These are phyloP conservation scores for Carabus problematicus DNA, from an alignment of 2,888 invertebrate species.

Conservation along the genomic window DNA sequence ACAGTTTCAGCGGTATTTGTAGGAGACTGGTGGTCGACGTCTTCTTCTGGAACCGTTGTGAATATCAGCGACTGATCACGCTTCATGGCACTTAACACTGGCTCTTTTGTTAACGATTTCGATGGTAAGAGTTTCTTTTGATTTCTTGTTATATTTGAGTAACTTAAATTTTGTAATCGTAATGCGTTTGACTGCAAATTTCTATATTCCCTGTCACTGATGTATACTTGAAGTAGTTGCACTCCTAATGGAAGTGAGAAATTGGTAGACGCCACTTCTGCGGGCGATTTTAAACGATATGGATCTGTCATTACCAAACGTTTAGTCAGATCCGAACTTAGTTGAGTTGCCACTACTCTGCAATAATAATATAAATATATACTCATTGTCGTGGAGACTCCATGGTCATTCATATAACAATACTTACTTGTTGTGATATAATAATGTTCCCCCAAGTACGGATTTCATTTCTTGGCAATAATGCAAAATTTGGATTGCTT, in stretches of 20 bases:
- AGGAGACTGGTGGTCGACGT: constrained; percentile 53
- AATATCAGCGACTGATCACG: constrained; percentile 81
- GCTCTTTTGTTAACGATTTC: constrained; percentile 56
- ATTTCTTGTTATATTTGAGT: constrained; percentile 40
- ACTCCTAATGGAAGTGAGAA: constrained; percentile 83
- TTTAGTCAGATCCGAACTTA: constrained; percentile 77
- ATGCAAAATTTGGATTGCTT: constrained; percentile 86
- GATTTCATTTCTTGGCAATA: constrained; percentile 80
- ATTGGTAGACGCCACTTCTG: constrained; percentile 69
- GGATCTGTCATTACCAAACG: constrained; percentile 83
- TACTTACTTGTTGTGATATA: constrained; percentile 87
- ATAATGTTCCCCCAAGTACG: constrained; percentile 82
- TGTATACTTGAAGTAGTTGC: constrained; percentile 79
- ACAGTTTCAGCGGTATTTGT: constrained; percentile 45
- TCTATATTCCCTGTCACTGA: constrained; percentile 69
- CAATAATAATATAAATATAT: constrained; percentile 48
- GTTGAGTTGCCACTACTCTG: constrained; percentile 83
- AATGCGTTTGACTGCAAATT: constrained; percentile 61
- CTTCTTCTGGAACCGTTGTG: constrained; percentile 84
- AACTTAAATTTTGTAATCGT: constrained; percentile 52
- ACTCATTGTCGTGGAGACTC: constrained; percentile 7
- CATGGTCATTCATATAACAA: constrained; percentile 14
- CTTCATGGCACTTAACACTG: constrained; percentile 70
- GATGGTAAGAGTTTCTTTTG: constrained; percentile 47
- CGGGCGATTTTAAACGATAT: constrained; percentile 82